Percentiles rank a stretch among this genome's conserved stretches.
Conservation (phyloP, 2,888 invertebrate genomes). For the Xylota segnis region DNA sequence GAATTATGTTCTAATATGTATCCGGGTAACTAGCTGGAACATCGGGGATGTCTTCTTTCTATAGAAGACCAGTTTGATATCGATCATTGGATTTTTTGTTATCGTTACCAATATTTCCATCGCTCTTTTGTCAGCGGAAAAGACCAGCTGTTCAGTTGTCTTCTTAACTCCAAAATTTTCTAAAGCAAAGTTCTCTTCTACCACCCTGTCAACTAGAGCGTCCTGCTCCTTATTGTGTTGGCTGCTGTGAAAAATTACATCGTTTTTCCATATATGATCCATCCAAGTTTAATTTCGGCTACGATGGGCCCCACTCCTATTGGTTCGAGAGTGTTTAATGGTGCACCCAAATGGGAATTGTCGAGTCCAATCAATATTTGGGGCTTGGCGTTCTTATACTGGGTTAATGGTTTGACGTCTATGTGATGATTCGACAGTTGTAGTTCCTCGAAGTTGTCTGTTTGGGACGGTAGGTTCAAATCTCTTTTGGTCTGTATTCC, state of each 20-base stretch:
- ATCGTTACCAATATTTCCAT: background rate
- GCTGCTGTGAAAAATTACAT: constrained; percentile 5
- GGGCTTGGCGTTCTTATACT: constrained; percentile 14
- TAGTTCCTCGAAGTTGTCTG: constrained; percentile 38
- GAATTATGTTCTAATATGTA: constrained; percentile 44
- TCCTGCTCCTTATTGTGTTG: constrained; percentile 6
- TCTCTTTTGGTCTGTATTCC: constrained; percentile 41
- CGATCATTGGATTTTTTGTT: constrained; percentile 14
- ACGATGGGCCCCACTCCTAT: background rate
- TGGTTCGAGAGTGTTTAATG: background rate
- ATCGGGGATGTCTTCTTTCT: constrained; percentile 45
- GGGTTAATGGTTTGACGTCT: background rate
- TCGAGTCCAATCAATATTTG: constrained; percentile 14
- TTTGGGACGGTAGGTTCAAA: constrained; percentile 62
- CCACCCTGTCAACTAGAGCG: background rate
- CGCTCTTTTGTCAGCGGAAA: constrained; percentile 20
- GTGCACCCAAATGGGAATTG: constrained; percentile 7
- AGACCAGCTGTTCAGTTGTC: constrained; percentile 31
- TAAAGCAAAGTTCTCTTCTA: background rate
- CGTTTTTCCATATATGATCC: constrained; percentile 6
- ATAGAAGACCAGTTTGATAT: constrained; percentile 66
- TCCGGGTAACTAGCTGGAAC: constrained; percentile 44
- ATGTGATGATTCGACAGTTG: constrained; percentile 8
- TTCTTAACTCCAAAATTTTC: background rate
- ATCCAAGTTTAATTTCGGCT: constrained; percentile 12